These are phyloP conservation scores for Dicerorhinus sumatrensis DNA, from an alignment of 2,113 vertebrate genomes.

Conservation along the genomic window DNA sequence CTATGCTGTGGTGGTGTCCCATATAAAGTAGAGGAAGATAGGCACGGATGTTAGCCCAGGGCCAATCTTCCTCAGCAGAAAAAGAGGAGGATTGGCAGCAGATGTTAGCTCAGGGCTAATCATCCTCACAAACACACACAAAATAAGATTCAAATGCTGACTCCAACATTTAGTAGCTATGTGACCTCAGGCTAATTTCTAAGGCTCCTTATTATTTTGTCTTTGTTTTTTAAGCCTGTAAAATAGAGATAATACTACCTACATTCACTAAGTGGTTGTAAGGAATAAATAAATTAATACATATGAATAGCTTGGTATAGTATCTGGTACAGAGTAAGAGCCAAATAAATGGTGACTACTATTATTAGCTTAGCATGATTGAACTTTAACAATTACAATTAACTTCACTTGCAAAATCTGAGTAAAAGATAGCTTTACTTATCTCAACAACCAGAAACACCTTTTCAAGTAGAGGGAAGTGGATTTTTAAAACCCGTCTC, in stretches of 20 bases:
- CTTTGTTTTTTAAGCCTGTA: conserved; percentile 28
- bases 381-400: conserved; percentile 60
- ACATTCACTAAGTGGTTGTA: neutral
- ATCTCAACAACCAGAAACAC: conserved; percentile 50
- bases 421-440: conserved; percentile 51
- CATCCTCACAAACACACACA: no score
- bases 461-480: conserved; percentile 40
- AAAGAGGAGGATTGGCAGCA: no score
- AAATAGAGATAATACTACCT: conserved; percentile 35
- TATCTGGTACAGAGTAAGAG: conserved; percentile 16
- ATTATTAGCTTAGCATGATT: conserved; percentile 50
- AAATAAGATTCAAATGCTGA: conserved; percentile 3
- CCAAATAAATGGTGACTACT: conserved; percentile 45
- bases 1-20: no score
- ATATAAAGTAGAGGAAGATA: no score
- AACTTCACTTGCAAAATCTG: conserved; percentile 48
- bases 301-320: conserved; percentile 4
- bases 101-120: no score
- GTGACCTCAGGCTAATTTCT: conserved; percentile 42
- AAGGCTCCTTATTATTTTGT: neutral
- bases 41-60: no score
- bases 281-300: conserved; percentile 39
- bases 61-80: no score
- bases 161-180: neutral
- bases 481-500: conserved; percentile 36